Evolutionary conservation across 2,113 vertebrate species (phyloP), one percentile per base, ranked within the genome.

Genomic region (Mustela lutreola): DNA sequence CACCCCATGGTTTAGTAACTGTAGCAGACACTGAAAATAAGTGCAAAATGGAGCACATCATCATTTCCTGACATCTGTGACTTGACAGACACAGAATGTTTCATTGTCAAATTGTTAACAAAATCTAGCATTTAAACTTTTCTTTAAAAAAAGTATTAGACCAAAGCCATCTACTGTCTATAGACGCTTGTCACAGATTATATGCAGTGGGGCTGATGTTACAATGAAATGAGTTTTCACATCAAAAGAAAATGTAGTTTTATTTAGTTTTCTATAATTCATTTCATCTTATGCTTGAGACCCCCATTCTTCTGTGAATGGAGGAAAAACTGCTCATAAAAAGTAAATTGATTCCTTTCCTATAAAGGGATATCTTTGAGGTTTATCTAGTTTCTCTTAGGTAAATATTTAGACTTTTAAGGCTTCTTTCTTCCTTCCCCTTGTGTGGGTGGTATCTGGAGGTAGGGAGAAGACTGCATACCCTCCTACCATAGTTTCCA

Each of bases 211-310:
- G 12, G 31, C 9, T 89, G 50, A 63, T 60, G 56, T 9, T n/a
- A 50, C 2, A 6, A 39, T 73, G 63, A 84, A 65, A 81, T 63
- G 62, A 82, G 7, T 60, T 89, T 79, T 53, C 36, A 12, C 89
- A 22, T 63, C 19, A 42, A 45, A 80, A 76, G 33, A 75, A 91
- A 95, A 90, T 22, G n/a, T 31, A 5, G 1, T 48, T 89, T 76
- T 63, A 48, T 80, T 75, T 94, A 58, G 63, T 89, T 97, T 95
- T 92, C 50, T 80, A 3, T 79, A 80, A 60, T 81, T 26, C 28
- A 31, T 65, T 28, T 90, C 28, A 39, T 42, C 21, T 81, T 81
- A 22, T 42, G 31, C 21, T 56, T 60, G 28, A 11, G 67, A 50
- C 4, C 19, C 19, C 18, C 48, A 89, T 76, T 28, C 22, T 95